Percentiles rank a stretch among this genome's conserved stretches.
Conservation (phyloP, 2,888 invertebrate species). For the Meteorus cinctellus region DNA sequence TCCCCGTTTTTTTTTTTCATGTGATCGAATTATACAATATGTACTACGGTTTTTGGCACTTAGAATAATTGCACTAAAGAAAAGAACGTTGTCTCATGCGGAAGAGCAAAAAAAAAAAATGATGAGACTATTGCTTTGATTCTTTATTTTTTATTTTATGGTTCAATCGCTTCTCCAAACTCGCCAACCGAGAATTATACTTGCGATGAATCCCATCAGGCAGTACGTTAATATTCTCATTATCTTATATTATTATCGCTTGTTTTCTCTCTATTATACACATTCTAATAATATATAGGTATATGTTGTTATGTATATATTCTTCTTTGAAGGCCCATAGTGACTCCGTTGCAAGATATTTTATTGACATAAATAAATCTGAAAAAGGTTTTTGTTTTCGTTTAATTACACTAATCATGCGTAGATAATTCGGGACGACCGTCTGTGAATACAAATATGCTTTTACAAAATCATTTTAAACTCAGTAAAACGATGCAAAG, state of each 20-base stretch:
- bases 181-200: constrained; percentile 21
- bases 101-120: constrained; percentile 18
- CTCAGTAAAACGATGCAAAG: constrained; percentile 69
- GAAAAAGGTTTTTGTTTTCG: constrained; percentile 31
- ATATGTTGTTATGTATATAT: constrained; percentile 17
- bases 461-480: constrained; percentile 69
- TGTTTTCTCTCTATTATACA: constrained; percentile 51
- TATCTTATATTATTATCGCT: background rate
- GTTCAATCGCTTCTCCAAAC: constrained; percentile 17
- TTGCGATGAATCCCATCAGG: constrained; percentile 30
- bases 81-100: constrained; percentile 39
- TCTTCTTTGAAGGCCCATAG: constrained; percentile 40
- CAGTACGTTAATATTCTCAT: constrained; percentile 42
- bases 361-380: constrained; percentile 26
- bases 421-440: constrained; percentile 22
- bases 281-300: constrained; percentile 38
- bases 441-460: constrained; percentile 49
- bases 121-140: constrained; percentile 39
- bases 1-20: constrained; percentile 23
- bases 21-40: constrained; percentile 56
- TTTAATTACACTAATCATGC: constrained; percentile 23
- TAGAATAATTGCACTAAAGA: constrained; percentile 65
- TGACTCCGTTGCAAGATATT: constrained; percentile 36
- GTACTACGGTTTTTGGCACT: constrained; percentile 71
- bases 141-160: constrained; percentile 49